These are phyloP conservation scores for Enteromius mattozi DNA, from an alignment of 2,797 vertebrate species.

Conservation along the genomic window DNA sequence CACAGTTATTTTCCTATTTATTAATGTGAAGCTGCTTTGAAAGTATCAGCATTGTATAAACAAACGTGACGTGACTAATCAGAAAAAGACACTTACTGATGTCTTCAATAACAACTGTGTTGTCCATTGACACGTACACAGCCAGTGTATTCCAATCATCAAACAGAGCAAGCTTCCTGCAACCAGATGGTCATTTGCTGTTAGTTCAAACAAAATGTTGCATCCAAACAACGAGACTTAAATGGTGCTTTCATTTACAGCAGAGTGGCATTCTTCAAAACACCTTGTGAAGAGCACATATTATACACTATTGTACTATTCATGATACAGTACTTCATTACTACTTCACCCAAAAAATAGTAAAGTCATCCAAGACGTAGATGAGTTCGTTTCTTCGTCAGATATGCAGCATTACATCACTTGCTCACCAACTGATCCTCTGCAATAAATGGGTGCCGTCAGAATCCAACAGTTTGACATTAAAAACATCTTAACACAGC, in stretches of 20 bases:
- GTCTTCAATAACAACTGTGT: conserved; percentile 90
- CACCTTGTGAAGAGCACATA: not conserved
- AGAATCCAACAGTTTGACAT: not conserved
- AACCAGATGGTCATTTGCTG: not conserved
- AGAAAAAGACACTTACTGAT: conserved; percentile 82
- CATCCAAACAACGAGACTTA: not conserved
- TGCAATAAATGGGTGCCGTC: not conserved
- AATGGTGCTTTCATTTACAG: not conserved
- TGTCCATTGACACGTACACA: conserved; percentile 90
- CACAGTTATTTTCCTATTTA: not conserved
- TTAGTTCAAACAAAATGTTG: not conserved
- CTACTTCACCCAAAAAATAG: not conserved
- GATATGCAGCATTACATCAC: not conserved
- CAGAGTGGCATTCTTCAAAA: not conserved
- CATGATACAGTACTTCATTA: not conserved
- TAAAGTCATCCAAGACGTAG: not conserved
- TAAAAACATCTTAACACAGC: not conserved
- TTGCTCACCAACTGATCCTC: not conserved
- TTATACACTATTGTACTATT: not conserved
- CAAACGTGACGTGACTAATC: not conserved
- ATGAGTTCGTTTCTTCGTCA: not conserved
- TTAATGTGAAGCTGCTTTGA: not conserved
- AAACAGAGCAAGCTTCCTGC: conserved; percentile 88
- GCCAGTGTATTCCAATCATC: conserved; percentile 90
- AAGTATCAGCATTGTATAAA: not conserved